Percentiles rank a stretch among this genome's conserved stretches.
Evolutionary conservation across 2,888 invertebrate genomes (phyloP).

Genomic region (Notodonta dromedarius): DNA sequence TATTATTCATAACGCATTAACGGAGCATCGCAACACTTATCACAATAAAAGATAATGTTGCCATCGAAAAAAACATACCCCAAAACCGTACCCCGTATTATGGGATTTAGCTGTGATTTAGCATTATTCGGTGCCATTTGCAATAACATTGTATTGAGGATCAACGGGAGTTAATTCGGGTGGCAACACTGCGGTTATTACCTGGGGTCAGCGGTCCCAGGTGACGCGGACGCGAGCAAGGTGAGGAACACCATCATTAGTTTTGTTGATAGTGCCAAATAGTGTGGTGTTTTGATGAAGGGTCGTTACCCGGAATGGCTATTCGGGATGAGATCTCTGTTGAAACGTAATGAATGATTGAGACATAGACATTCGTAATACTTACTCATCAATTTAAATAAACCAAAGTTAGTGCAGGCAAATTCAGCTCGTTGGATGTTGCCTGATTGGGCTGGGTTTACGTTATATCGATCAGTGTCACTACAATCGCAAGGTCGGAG

Average conservation of each 20-base stretch:
- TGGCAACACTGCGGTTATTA: slow-evolving; percentile 49
- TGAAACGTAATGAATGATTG: slow-evolving; percentile 8
- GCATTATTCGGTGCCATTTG: slow-evolving; percentile 70
- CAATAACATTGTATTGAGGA: slow-evolving; percentile 76
- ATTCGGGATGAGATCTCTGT: slow-evolving; percentile 10
- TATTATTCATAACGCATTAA: slow-evolving; percentile 31
- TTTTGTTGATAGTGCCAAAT: slow-evolving; percentile 16
- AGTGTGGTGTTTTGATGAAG: slow-evolving; percentile 18
- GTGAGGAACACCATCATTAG: slow-evolving; percentile 43
- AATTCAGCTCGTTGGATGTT: too few relatives aligned
- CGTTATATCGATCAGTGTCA: too few relatives aligned
- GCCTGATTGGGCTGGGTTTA: too few relatives aligned
- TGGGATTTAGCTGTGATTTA: slow-evolving; percentile 72
- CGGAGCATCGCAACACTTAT: slow-evolving; percentile 60
- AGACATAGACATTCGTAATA: too few relatives aligned
- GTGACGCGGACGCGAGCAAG: slow-evolving; percentile 33
- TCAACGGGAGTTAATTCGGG: slow-evolving; percentile 67
- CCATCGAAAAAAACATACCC: slow-evolving; percentile 53
- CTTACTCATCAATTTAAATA: too few relatives aligned
- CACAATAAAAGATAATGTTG: slow-evolving; percentile 71
- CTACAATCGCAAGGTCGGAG: too few relatives aligned
- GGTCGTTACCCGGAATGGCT: slow-evolving; percentile 16
- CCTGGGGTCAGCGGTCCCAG: slow-evolving; percentile 55
- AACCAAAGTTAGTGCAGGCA: too few relatives aligned
- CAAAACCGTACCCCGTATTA: slow-evolving; percentile 58